Conservation (phyloP, 2,888 invertebrate genomes). For the Tetranychus piercei region DNA sequence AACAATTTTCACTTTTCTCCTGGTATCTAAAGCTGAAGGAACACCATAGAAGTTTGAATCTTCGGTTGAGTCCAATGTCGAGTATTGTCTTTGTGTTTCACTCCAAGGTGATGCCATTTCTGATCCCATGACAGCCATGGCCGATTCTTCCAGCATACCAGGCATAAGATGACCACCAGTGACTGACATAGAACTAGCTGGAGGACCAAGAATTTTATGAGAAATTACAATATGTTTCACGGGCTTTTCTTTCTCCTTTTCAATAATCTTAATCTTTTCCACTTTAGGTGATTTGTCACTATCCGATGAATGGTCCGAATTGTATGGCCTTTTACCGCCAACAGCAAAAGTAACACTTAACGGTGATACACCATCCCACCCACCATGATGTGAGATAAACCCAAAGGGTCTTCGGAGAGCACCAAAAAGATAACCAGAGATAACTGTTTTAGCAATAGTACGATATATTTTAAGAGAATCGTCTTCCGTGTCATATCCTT, state of each 20-base stretch:
- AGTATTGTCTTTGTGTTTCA: not conserved
- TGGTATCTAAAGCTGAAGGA: not conserved
- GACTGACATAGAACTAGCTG: not conserved
- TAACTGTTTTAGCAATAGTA: not conserved
- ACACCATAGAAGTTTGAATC: not conserved
- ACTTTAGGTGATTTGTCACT: not conserved
- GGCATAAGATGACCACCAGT: not conserved
- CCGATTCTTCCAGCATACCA: not conserved
- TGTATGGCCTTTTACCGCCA: not conserved
- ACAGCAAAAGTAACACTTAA: conserved; percentile 7
- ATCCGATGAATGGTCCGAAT: not conserved
- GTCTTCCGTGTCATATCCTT: not conserved
- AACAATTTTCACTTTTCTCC: not conserved
- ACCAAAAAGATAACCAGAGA: not conserved
- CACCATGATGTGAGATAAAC: not conserved
- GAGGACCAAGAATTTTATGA: not conserved
- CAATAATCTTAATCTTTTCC: not conserved
- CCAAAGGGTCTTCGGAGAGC: not conserved
- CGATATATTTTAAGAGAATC: conserved; percentile 4
- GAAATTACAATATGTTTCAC: conserved; percentile 1
- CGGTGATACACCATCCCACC: not conserved
- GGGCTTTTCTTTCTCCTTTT: not conserved
- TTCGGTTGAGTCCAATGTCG: not conserved
- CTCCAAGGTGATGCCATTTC: not conserved
- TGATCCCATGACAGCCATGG: not conserved